Evolutionary conservation across 2,113 vertebrate species (phyloP).

Genomic region (Coracopsis vasa): DNA sequence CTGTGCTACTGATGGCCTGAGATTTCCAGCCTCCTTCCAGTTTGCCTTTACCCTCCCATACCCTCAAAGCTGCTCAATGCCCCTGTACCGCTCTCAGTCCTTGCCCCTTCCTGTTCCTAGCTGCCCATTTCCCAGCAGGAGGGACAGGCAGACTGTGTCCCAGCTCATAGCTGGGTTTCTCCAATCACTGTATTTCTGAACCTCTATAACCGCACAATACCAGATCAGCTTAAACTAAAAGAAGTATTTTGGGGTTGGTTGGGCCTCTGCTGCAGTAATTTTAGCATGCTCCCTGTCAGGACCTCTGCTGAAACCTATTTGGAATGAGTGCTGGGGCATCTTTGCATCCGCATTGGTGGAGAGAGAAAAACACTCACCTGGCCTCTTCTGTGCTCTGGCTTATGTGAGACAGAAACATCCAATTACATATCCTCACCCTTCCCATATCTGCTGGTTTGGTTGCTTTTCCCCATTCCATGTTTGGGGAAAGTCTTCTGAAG

Average conservation of each 20-base stretch:
- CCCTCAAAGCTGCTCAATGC: not conserved
- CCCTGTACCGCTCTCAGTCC: accelerated
- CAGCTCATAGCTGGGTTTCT: not conserved
- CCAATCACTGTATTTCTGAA: not conserved
- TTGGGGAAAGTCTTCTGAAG: not conserved
- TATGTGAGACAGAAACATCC: accelerated
- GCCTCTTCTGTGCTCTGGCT: not conserved
- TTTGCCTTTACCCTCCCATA: accelerated
- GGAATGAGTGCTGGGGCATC: not conserved
- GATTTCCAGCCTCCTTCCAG: not conserved
- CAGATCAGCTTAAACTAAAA: not conserved
- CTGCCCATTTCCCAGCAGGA: not conserved
- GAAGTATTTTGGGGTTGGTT: not conserved
- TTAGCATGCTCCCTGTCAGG: not conserved
- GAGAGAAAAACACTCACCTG: not conserved
- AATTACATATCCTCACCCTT: not conserved
- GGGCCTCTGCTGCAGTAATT: not conserved
- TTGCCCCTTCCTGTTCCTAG: not conserved
- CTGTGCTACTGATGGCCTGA: not conserved
- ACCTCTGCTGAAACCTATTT: not conserved
- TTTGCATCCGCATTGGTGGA: not conserved
- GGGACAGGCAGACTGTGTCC: not conserved
- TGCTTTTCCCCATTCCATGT: not conserved
- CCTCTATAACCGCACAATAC: not conserved
- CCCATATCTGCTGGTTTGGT: not conserved